Percentiles rank a stretch among this genome's conserved stretches.
Conservation (phyloP, 2,113 vertebrate genomes). For the Gadus macrocephalus region DNA sequence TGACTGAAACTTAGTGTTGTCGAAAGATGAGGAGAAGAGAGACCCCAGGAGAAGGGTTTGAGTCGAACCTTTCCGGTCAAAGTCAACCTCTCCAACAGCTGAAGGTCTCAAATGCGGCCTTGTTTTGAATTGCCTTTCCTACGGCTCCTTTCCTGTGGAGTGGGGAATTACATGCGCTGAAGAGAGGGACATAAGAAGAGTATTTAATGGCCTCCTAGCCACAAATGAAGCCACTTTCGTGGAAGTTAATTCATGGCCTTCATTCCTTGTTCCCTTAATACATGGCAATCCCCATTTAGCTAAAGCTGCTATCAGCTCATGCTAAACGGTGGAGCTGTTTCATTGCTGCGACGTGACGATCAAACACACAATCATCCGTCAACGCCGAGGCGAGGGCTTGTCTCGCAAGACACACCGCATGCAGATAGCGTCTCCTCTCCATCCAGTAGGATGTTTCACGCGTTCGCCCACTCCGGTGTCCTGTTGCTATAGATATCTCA, state of each 20-base stretch:
- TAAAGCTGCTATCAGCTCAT: conserved; percentile 8
- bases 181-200: not conserved
- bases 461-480: conserved; percentile 66
- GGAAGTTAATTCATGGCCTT: conserved; percentile 20
- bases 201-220: conserved; percentile 5
- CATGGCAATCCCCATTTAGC: conserved; percentile 13
- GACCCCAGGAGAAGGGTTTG: too few species aligned
- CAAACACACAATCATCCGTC: not conserved
- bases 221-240: conserved; percentile 6
- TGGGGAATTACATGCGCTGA: too few species aligned
- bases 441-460: conserved; percentile 57
- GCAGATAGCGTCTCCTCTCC: conserved; percentile 23
- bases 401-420: conserved; percentile 19
- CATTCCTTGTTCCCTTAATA: conserved; percentile 2
- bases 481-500: conserved; percentile 74
- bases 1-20: too few species aligned
- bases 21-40: too few species aligned
- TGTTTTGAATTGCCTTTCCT: too few species aligned
- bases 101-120: too few species aligned
- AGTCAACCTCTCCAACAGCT: too few species aligned
- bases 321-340: conserved; percentile 19
- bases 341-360: not conserved
- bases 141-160: too few species aligned
- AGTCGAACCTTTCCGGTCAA: too few species aligned
- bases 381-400: conserved; percentile 13